Evolutionary conservation across 2,888 invertebrate species (phyloP).

Genomic region (Drosophila fungiperda): DNA sequence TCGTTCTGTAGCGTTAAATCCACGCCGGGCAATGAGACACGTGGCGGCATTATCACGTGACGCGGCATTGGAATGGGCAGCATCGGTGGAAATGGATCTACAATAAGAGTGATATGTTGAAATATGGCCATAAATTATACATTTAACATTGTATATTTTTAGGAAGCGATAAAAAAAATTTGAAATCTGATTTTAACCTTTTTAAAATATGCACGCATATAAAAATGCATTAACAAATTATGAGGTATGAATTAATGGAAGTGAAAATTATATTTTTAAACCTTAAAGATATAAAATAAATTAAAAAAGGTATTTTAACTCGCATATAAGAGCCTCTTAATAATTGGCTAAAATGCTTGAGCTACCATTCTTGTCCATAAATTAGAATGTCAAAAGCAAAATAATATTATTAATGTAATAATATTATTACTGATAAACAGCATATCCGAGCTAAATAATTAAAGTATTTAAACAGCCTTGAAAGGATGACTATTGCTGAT

Average conservation of each 20-base stretch:
- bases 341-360: neutral
- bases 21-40: slow-evolving; percentile 81
- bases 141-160: neutral
- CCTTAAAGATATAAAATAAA: neutral
- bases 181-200: neutral
- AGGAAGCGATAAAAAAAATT: neutral
- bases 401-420: neutral
- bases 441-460: neutral
- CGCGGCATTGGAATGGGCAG: slow-evolving; percentile 82
- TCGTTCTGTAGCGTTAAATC: slow-evolving; percentile 88
- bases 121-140: neutral
- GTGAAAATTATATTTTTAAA: neutral
- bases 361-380: neutral
- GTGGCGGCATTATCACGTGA: slow-evolving; percentile 82
- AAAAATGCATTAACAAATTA: neutral
- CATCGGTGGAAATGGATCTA: slow-evolving; percentile 84
- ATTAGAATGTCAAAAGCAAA: neutral
- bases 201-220: neutral
- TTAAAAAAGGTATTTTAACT: neutral
- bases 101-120: neutral
- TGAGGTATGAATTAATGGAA: neutral
- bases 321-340: no score
- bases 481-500: neutral
- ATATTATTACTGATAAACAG: neutral
- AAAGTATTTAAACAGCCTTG: neutral